Base-by-base conservation (phyloP, 2,113 vertebrate genomes). In the Hemiprocne comata region DNA sequence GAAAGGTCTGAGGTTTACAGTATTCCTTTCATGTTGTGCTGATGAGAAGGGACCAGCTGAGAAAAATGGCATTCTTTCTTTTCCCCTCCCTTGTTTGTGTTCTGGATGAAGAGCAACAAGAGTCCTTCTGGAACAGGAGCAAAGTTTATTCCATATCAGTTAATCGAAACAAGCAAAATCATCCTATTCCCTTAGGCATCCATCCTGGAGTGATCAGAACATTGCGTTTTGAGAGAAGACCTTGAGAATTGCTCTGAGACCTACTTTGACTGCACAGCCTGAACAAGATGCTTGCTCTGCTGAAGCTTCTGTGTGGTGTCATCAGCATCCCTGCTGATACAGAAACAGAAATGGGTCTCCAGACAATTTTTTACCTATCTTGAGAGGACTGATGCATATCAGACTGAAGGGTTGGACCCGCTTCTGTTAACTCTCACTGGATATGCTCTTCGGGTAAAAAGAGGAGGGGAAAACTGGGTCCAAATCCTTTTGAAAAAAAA, bases 71-170 rank as follows among this genome's bases (percentile, higher is more conserved):
- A 2, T 38, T 87, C 8, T 66, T 78, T 70, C 36, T 75, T 53
- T 13, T 3, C 10, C 13, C 2, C 4, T 2, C 0, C 3, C 13
- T n/a, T 80, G 4, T 66, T 83, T 75, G 13, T 26, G 12, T 73
- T 66, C 33, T 28, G 20, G 20, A 51, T 73, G 18, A 85, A 85
- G 28, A 82, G 33, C 23, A 70, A 46, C 23, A n/a, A 50, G 42
- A 74, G 25, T 3, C 2, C 19, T 73, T 4, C 51, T 46, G 18
- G 16, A 74, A 17, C 18, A 55, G 57, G 19, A 90, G 9, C 1
- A 67, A 67, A 48, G 75, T 87, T 92, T 54, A 67, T 70, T 62
- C 28, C 9, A 13, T 65, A 38, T 34, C 42, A n/a, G 25, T 60
- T 73, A 54, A 44, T 1, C 3, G 26, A 82, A 50, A 17, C 13